Base-by-base conservation (phyloP, 2,888 invertebrate species). In the Orchesella flavescens region DNA sequence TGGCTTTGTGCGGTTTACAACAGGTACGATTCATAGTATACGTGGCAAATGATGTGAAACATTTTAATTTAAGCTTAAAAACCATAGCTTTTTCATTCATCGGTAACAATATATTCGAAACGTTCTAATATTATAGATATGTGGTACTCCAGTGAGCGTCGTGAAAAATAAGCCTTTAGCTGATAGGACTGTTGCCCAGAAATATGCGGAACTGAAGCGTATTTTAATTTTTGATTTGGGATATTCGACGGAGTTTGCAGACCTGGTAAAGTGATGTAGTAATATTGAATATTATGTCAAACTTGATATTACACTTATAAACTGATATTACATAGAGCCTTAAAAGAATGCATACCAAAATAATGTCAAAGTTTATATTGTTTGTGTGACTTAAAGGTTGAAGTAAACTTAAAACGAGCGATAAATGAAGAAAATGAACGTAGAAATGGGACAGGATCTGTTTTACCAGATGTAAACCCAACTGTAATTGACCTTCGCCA, bases 231-330 rank as follows among this genome's bases (percentile, higher is more conserved):
- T 43, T 66, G 79, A 80, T 13, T 66, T 65, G 9, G 73, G 79
- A 23, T 80, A 80, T 19, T 43, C 79, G 1, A 15, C 55, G 13
- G 79, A 80, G 12, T 80, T 80, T 73, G 79, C 79, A 2, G 79
- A 80, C 23, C 1, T 57, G 55, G 79, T 80, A 57, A 57, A 19
- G 7, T 13, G 5, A n/a, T n/a, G n/a, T n/a, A n/a, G n/a, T n/a
- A n/a, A n/a, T n/a, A 34, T 7, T 34, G 34, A 34, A 34, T 34
- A 34, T 7, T n/a, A n/a, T n/a, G n/a, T n/a, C n/a, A n/a, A n/a
- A n/a, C n/a, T n/a, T n/a, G n/a, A n/a, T n/a, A n/a, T n/a, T n/a
- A n/a, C n/a, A n/a, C n/a, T n/a, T n/a, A n/a, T n/a, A n/a, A n/a
- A n/a, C n/a, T n/a, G n/a, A n/a, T n/a, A n/a, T n/a, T n/a, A n/a